These are phyloP conservation scores for Drosophila asahinai DNA, from an alignment of 1,140 invertebrate genomes.

Conservation along the genomic window DNA sequence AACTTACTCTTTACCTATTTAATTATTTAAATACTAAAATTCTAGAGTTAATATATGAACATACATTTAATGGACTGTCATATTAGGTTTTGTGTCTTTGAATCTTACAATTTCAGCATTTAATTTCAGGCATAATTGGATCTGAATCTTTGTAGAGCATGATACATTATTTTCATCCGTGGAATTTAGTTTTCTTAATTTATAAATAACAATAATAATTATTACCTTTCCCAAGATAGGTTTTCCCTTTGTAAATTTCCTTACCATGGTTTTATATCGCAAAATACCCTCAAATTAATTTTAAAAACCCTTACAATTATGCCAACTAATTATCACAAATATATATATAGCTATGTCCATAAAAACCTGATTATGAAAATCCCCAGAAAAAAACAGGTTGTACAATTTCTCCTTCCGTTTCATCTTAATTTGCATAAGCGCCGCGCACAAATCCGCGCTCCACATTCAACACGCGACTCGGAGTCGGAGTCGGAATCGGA, in stretches of 20 bases:
- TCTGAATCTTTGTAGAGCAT: not conserved
- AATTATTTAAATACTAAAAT: no score
- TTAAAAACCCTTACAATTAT: not conserved
- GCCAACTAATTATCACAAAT: not conserved
- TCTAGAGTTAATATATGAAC: no score
- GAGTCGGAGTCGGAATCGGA: constrained; percentile 1
- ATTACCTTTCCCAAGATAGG: no score
- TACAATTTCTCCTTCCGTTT: constrained; percentile 31
- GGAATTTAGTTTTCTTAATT: no score
- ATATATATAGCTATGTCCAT: not conserved
- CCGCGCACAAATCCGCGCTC: constrained; percentile 71
- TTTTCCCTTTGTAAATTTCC: no score
- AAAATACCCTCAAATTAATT: no score
- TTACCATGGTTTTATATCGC: no score
- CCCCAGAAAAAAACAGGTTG: constrained; percentile 6
- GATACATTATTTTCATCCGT: not conserved
- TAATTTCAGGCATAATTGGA: not conserved
- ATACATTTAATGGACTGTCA: no score
- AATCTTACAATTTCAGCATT: not conserved
- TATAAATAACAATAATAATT: no score
- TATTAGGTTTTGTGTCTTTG: no score
- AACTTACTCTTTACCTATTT: no score
- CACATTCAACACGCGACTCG: constrained; percentile 70
- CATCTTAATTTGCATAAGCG: constrained; percentile 79
- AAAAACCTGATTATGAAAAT: constrained; percentile 12